These are phyloP conservation scores for Conus canariensis DNA, from an alignment of 2,888 invertebrate species.

Conservation along the genomic window DNA sequence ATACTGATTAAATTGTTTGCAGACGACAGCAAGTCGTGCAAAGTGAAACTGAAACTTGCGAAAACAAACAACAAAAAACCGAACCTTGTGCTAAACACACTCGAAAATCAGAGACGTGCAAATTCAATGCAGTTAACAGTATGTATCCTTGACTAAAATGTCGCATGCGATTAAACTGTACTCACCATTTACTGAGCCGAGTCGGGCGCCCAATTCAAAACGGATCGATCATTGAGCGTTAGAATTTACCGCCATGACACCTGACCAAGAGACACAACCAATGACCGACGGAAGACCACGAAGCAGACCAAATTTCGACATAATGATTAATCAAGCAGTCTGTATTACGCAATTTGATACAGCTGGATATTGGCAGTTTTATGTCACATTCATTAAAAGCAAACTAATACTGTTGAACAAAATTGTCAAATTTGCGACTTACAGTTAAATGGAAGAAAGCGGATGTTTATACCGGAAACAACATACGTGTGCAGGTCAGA, in stretches of 20 bases:
- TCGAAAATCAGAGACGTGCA: neutral
- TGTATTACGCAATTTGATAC: no score
- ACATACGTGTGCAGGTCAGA: no score
- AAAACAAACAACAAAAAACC: neutral
- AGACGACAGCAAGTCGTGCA: no score
- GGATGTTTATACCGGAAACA: slow-evolving; percentile 31
- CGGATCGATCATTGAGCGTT: slow-evolving; percentile 34
- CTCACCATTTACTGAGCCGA: neutral
- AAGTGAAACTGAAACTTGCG: neutral
- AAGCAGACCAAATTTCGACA: neutral
- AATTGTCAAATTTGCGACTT: neutral
- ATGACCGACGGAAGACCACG: neutral
- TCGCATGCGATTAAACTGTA: neutral
- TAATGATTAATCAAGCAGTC: neutral
- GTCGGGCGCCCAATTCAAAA: slow-evolving; percentile 25
- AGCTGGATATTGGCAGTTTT: no score
- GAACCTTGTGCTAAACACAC: neutral
- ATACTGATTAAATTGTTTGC: no score
- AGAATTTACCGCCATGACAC: slow-evolving; percentile 43
- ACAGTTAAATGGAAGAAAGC: neutral
- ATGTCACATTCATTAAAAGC: no score
- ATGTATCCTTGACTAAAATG: neutral
- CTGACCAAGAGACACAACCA: neutral
- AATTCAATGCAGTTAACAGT: neutral
- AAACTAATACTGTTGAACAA: no score